These are phyloP conservation scores for Poecile atricapillus DNA, from an alignment of 2,113 vertebrate genomes.

Conservation along the genomic window DNA sequence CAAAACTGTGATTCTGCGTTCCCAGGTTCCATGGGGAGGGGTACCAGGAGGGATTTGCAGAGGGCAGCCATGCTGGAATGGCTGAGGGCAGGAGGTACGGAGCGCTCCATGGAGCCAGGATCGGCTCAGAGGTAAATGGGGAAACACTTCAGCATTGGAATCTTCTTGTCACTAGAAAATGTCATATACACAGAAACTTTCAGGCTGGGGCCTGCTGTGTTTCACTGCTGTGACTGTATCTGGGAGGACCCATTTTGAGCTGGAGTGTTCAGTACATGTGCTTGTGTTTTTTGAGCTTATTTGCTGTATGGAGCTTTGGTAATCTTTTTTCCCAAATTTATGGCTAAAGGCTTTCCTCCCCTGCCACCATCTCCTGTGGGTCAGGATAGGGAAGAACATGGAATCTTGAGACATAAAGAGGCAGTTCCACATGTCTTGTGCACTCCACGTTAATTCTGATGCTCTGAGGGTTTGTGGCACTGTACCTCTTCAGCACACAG, in stretches of 20 bases:
- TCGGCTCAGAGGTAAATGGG: slow-evolving; percentile 81
- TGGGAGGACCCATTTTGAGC: background rate
- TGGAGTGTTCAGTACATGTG: background rate
- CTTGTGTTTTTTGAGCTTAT: background rate
- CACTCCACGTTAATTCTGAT: background rate
- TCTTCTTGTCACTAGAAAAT: background rate
- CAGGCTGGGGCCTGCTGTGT: background rate
- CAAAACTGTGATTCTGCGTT: background rate
- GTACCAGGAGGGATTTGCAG: slow-evolving; percentile 81
- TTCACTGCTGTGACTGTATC: background rate
- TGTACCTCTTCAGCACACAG: fast-evolving
- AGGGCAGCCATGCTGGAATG: slow-evolving; percentile 73
- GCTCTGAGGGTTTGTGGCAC: background rate
- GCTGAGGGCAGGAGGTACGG: slow-evolving; percentile 79
- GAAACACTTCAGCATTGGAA: fast-evolving
- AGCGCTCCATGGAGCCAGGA: slow-evolving; percentile 75
- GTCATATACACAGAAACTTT: background rate
- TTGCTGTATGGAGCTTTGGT: background rate
- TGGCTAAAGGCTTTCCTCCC: fast-evolving
- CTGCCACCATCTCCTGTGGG: background rate
- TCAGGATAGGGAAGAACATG: background rate
- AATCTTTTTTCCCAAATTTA: background rate
- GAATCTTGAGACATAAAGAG: background rate
- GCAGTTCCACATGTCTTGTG: background rate
- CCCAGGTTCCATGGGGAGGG: slow-evolving; percentile 83